Percentiles rank a stretch among this genome's conserved stretches.
These are phyloP conservation scores for Microplitis manilae DNA, from an alignment of 2,888 invertebrate species.

Conservation along the genomic window DNA sequence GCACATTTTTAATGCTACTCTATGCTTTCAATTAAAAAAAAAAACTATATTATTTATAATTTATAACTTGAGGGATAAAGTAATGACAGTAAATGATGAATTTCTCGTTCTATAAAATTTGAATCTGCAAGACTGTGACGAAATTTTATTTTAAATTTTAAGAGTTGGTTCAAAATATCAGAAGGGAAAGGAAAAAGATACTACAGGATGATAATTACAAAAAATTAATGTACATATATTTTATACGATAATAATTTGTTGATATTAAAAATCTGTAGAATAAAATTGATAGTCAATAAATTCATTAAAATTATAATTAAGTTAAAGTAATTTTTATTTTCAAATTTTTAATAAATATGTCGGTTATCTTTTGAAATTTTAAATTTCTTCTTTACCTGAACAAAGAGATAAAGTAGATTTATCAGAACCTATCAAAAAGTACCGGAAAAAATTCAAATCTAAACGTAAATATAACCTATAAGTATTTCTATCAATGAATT, in stretches of 20 bases:
- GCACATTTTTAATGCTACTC: constrained; percentile 88
- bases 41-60: constrained; percentile 46
- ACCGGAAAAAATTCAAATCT: too few species aligned
- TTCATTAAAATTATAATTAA: too few species aligned
- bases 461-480: too few species aligned
- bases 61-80: background rate
- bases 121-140: background rate
- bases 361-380: too few species aligned
- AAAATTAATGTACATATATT: constrained; percentile 31
- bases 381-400: too few species aligned
- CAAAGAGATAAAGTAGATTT: too few species aligned
- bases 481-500: too few species aligned
- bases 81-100: background rate
- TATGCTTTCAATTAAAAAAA: constrained; percentile 81
- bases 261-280: background rate
- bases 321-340: too few species aligned
- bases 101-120: background rate
- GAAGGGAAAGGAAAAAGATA: background rate
- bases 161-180: background rate
- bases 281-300: background rate
- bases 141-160: background rate
- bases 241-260: constrained; percentile 26
- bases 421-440: too few species aligned
- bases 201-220: background rate
- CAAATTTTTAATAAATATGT: too few species aligned